A percentile compares a stretch with the other conserved stretches of the same genome.
Conservation (phyloP, 2,113 vertebrate genomes). For the Ammodytes dubius region DNA sequence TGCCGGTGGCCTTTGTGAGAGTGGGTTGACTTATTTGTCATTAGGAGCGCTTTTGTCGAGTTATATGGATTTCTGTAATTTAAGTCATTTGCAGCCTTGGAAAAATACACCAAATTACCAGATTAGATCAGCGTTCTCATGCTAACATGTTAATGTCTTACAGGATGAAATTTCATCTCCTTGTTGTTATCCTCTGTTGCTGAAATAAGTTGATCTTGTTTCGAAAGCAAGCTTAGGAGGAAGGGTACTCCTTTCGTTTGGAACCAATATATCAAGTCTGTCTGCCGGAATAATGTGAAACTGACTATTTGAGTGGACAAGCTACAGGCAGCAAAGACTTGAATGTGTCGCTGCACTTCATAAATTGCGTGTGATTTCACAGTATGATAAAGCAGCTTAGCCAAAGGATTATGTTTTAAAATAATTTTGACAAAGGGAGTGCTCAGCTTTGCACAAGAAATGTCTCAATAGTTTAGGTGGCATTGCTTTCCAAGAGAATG, state of each 20-base stretch:
- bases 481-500: conserved; percentile 5
- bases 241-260: neutral
- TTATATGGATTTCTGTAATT: conserved; percentile 48
- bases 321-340: neutral
- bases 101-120: conserved; percentile 18
- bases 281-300: neutral
- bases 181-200: conserved; percentile 3
- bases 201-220: neutral
- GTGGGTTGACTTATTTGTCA: conserved; percentile 11
- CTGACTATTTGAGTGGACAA: neutral
- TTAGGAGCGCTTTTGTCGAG: conserved; percentile 34
- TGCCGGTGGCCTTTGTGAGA: conserved; percentile 14
- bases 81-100: conserved; percentile 43
- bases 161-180: conserved; percentile 73
- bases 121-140: conserved; percentile 52
- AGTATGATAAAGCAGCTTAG: neutral
- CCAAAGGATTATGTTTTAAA: neutral
- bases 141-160: conserved; percentile 29
- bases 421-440: neutral
- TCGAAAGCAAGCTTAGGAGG: neutral
- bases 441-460: neutral
- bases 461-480: neutral
- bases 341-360: neutral
- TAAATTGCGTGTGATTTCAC: neutral
- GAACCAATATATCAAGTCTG: neutral